A percentile compares a stretch with the other conserved stretches of the same genome.
phyloP scores from a whole-genome alignment of 64 coral and sea anemone species.

The Actinia tenebrosa region DNA sequence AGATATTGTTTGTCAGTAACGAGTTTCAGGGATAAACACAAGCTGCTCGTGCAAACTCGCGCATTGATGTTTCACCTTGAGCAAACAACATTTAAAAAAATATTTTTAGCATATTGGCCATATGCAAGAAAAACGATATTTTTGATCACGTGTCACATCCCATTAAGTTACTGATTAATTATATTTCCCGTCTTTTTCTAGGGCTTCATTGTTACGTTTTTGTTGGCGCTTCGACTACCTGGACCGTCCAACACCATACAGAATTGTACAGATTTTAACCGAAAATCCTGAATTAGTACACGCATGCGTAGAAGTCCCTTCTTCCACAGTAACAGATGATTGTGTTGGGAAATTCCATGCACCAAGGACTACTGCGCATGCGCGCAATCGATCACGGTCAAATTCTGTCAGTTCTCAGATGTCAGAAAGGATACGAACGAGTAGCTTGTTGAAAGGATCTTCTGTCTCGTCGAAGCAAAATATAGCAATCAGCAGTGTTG shows the following conservation, averaged over 20 bases:
- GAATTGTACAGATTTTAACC: slow-evolving; percentile 26
- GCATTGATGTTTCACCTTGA: no score
- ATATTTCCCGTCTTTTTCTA: neutral
- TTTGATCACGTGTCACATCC: neutral
- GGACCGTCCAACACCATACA: slow-evolving; percentile 35
- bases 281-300: slow-evolving; percentile 35
- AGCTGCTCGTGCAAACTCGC: no score
- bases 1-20: no score
- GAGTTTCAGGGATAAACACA: no score
- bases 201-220: slow-evolving; percentile 19
- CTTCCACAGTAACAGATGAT: slow-evolving; percentile 21
- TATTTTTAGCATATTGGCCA: no score
- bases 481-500: neutral
- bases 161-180: neutral
- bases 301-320: slow-evolving; percentile 31
- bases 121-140: neutral
- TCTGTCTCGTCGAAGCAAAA: neutral
- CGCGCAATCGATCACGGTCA: neutral
- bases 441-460: neutral
- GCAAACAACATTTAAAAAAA: no score
- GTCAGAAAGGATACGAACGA: neutral
- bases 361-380: neutral
- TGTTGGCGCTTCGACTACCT: slow-evolving; percentile 37
- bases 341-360: slow-evolving; percentile 18
- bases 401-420: neutral